phyloP scores from a whole-genome alignment of 1,140 invertebrate species.

The Coelopa frigida region DNA sequence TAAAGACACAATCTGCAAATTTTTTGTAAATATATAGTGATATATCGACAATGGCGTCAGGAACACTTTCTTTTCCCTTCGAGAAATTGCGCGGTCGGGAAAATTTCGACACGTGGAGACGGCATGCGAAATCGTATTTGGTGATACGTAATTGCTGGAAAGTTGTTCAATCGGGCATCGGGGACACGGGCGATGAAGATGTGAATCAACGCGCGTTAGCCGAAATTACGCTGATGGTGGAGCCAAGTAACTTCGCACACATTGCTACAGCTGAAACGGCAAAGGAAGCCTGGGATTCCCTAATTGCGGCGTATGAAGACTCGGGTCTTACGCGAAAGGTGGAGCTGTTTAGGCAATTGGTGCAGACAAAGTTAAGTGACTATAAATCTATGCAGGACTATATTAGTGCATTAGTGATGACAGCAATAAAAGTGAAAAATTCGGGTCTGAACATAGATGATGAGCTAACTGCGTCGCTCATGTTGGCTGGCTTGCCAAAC shows the following conservation, averaged over 20 bases:
- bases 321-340: conserved; percentile 24
- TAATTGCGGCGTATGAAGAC: conserved; percentile 23
- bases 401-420: conserved; percentile 21
- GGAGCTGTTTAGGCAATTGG: conserved; percentile 21
- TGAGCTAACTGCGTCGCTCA: conserved; percentile 9
- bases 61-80: no score
- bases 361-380: conserved; percentile 19
- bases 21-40: no score
- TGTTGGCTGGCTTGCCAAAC: conserved; percentile 8
- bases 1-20: no score
- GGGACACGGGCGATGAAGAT: no score
- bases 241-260: conserved; percentile 1
- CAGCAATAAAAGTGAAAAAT: conserved; percentile 12
- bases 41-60: no score
- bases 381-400: conserved; percentile 22
- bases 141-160: no score
- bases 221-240: conserved; percentile 12
- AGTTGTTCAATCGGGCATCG: no score
- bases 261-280: conserved; percentile 3
- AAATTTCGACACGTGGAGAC: no score
- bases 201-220: conserved; percentile 7
- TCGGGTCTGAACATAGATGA: conserved; percentile 9
- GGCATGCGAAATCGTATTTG: no score
- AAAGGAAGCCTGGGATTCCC: conserved; percentile 21
- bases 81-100: no score